Evolutionary conservation across 2,888 invertebrate genomes (phyloP), one percentile per base, ranked within the genome.

Genomic region (Balanococcus diminutus): DNA sequence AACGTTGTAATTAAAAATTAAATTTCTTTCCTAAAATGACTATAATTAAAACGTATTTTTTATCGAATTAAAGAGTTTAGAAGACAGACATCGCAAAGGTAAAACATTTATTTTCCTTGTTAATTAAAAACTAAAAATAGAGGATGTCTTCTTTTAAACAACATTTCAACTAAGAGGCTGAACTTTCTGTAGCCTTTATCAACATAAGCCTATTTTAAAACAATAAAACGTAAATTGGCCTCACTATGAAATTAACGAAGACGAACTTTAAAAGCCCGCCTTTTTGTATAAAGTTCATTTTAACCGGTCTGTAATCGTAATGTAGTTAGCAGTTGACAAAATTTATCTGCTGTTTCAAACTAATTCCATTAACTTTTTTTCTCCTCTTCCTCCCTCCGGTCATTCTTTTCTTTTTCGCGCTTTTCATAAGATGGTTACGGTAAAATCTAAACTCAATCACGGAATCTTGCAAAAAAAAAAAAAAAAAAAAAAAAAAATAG

Each of bases 31-130:
- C 36, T 79, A 79, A 79, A 79, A 79, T 79, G 36, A 79, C 75
- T 79, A 79, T 79, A 79, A 79, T 79, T 79, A 79, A 79, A 79
- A 79, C 75, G 75, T 79, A 79, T 79, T 79, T 79, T 79, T 79
- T 79, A 79, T 79, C 75, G 75, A 79, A 79, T 79, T 79, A 79
- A 79, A 79, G 75, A 79, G 36, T 79, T 79, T 36, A 79, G 36
- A 36, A 36, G 75, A 79, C 75, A 79, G 75, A 79, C 75, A 36
- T 79, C 75, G 75, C 75, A 19, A 79, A 79, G 75, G 75, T 79
- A 79, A 36, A 79, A 79, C 75, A 79, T 79, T 79, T 36, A 79
- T 79, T 79, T 36, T 79, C 75, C 32, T 79, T 36, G 75, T 79
- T 79, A 79, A 79, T 79, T 79, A 79, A 79, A 79, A 79, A 79